Percentiles rank a stretch among this genome's conserved stretches.
phyloP scores from a whole-genome alignment of 2,113 vertebrate genomes.

The Eptesicus fuscus region DNA sequence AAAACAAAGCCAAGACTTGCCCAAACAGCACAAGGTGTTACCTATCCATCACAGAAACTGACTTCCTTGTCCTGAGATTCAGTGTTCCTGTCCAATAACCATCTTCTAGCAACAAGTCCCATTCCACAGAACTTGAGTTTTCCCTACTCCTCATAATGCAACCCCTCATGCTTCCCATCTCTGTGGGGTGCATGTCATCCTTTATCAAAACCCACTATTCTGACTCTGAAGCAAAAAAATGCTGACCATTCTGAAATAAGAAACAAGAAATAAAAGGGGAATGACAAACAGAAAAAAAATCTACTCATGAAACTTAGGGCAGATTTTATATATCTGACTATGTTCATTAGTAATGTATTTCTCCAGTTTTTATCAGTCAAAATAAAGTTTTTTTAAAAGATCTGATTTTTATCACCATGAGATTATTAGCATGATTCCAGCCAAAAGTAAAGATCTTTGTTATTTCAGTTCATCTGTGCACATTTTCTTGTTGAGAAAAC shows the following conservation, averaged over 20 bases:
- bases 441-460: background rate
- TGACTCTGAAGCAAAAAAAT: slow-evolving; percentile 32
- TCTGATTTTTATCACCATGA: background rate
- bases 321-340: slow-evolving; percentile 4
- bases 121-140: background rate
- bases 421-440: background rate
- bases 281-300: background rate
- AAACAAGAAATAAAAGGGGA: background rate
- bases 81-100: background rate
- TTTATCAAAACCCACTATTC: background rate
- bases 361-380: background rate
- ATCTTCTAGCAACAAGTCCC: background rate
- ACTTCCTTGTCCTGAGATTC: background rate
- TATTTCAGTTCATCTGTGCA: background rate
- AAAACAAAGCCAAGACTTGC: background rate
- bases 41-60: background rate
- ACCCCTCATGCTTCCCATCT: background rate
- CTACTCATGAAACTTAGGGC: background rate
- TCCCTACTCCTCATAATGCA: background rate
- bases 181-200: background rate
- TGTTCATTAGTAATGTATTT: background rate
- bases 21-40: background rate
- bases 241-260: background rate
- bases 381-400: background rate
- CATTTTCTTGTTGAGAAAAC: background rate